phyloP scores from a whole-genome alignment of 2,888 invertebrate species.

The Callosobruchus maculatus region DNA sequence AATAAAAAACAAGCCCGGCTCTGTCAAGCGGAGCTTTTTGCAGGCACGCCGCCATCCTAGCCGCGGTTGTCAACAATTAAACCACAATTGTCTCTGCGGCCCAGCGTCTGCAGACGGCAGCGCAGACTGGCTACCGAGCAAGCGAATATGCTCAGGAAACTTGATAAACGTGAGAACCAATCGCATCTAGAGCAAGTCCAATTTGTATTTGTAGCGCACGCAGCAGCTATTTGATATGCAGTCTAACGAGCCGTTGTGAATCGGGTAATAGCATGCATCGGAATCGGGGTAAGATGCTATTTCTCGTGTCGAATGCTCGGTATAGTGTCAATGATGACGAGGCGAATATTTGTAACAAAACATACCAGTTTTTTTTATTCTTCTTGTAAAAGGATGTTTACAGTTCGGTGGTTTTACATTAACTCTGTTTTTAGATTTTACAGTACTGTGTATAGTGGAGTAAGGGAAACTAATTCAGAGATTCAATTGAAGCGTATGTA shows the following conservation, averaged over 20 bases:
- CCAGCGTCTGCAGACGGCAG: not conserved
- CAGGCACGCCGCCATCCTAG: not conserved
- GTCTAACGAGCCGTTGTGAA: not conserved
- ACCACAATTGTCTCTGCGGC: not conserved
- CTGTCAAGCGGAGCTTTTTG: not conserved
- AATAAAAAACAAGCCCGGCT: not conserved
- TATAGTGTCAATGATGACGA: not conserved
- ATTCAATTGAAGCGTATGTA: too few relatives aligned
- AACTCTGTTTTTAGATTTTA: not conserved
- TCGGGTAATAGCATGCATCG: not conserved
- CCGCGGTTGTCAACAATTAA: not conserved
- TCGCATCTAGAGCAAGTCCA: not conserved
- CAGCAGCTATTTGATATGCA: not conserved
- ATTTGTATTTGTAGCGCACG: not conserved
- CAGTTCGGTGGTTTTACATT: too few relatives aligned
- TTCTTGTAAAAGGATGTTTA: not conserved
- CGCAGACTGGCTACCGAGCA: not conserved
- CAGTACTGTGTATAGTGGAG: not conserved
- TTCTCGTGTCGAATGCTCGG: not conserved
- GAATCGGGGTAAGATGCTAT: not conserved
- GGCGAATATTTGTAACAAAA: not conserved
- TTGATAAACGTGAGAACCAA: not conserved
- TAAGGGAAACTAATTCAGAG: too few relatives aligned
- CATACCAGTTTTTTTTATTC: not conserved
- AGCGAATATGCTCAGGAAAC: not conserved